Evolutionary conservation across 2,797 vertebrate species (phyloP).

Genomic region (Serranus cabrilla): DNA sequence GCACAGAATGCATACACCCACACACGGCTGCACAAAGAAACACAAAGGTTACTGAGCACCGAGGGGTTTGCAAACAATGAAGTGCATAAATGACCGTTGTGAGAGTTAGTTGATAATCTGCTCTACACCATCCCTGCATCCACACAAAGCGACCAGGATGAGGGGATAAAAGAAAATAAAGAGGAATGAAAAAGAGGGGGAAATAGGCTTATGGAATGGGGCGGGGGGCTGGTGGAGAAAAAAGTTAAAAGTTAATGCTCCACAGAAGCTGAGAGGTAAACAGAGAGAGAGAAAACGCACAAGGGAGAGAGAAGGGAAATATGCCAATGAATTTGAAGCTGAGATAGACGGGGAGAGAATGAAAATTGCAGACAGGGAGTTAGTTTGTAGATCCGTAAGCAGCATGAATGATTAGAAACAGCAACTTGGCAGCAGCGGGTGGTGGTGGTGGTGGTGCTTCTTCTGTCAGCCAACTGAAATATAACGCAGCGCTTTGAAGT

Average conservation of each 20-base stretch:
- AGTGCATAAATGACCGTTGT: conserved; percentile 56
- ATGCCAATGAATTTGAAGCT: conserved; percentile 47
- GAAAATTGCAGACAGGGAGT: conserved; percentile 50
- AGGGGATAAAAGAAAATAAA: conserved; percentile 53
- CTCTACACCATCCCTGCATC: conserved; percentile 40
- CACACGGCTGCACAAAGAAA: conserved; percentile 41
- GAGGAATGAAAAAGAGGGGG: conserved; percentile 41
- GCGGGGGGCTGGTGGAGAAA: conserved; percentile 42
- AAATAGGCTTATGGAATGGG: conserved; percentile 56
- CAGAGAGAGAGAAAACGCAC: conserved; percentile 36
- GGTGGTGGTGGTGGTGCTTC: neutral
- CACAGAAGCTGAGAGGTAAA: conserved; percentile 61
- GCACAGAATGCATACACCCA: conserved; percentile 14
- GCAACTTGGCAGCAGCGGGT: conserved; percentile 2
- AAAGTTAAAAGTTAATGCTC: conserved; percentile 63
- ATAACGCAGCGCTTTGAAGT: conserved; percentile 49
- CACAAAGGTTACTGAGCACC: conserved; percentile 55
- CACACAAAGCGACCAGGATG: conserved; percentile 52
- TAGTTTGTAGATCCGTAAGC: conserved; percentile 45
- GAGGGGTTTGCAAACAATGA: conserved; percentile 49
- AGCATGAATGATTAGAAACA: conserved; percentile 53
- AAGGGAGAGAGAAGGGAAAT: conserved; percentile 32
- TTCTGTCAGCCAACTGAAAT: conserved; percentile 42
- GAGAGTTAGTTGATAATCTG: conserved; percentile 61
- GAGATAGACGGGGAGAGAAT: conserved; percentile 45